phyloP scores from a whole-genome alignment of 2,888 invertebrate species.

The Pristionchus japonicus region DNA sequence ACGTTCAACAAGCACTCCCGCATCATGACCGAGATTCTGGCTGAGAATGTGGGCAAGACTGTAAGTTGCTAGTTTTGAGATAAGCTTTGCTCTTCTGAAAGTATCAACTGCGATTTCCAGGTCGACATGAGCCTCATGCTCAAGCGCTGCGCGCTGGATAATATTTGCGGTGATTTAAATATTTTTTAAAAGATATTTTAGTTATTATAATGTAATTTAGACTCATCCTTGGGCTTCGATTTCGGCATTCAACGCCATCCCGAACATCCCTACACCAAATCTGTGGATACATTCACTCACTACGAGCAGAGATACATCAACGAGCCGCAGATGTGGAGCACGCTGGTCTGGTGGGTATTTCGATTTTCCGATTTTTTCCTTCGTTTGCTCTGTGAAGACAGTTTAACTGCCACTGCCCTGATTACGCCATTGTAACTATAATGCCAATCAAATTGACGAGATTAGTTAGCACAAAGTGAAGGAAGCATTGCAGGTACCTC shows the following conservation, averaged over 20 bases:
- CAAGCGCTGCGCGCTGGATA: constrained; percentile 78
- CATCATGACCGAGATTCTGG: not conserved
- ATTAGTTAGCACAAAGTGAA: no score
- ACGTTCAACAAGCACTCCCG: constrained; percentile 40
- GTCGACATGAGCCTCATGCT: constrained; percentile 74
- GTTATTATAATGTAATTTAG: not conserved
- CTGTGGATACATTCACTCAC: constrained; percentile 51
- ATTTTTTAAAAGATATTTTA: no score
- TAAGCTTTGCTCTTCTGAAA: no score
- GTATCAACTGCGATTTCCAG: no score
- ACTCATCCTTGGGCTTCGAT: constrained; percentile 53
- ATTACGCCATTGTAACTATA: no score
- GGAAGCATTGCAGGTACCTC: not conserved
- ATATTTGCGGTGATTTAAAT: constrained; percentile 20
- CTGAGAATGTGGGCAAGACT: not conserved
- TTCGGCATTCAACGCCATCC: constrained; percentile 50
- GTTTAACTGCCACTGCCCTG: no score
- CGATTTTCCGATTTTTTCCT: not conserved
- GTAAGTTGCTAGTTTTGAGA: not conserved
- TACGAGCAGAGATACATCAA: constrained; percentile 44
- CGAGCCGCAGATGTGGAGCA: constrained; percentile 39
- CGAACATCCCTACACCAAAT: constrained; percentile 50
- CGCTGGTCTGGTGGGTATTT: not conserved
- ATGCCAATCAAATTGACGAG: no score
- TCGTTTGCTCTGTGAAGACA: no score